Evolutionary conservation across 2,888 invertebrate species (phyloP).

Genomic region (Platynereis dumerilii): DNA sequence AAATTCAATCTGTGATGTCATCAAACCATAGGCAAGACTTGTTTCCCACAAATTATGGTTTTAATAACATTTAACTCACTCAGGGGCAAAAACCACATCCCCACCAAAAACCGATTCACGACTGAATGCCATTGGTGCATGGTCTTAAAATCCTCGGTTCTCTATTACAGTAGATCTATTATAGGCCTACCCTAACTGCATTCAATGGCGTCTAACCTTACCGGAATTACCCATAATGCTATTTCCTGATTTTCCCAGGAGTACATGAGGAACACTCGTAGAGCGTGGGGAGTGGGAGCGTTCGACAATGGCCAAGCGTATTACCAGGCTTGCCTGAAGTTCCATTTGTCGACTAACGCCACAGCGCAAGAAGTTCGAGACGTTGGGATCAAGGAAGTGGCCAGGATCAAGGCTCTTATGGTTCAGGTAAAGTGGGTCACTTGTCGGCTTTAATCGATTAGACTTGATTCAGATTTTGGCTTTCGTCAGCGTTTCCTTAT

Average conservation of each 20-base stretch:
- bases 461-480: no score
- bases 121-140: no score
- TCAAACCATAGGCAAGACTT: no score
- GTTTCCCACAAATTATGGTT: no score
- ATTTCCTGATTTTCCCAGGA: conserved; percentile 6
- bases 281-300: conserved; percentile 14
- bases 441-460: not conserved
- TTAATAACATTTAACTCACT: no score
- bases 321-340: conserved; percentile 21
- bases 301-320: conserved; percentile 13
- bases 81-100: no score
- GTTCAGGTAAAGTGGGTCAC: not conserved
- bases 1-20: no score
- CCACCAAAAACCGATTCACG: no score
- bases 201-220: not conserved
- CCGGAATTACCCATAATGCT: not conserved
- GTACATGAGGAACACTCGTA: conserved; percentile 16
- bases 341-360: conserved; percentile 15
- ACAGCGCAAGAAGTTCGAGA: conserved; percentile 18
- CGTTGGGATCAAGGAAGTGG: conserved; percentile 13
- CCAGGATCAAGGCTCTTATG: conserved; percentile 11
- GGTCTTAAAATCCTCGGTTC: no score
- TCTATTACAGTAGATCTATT: no score
- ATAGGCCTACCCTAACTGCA: no score
- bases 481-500: no score